Percentiles rank a stretch among this genome's conserved stretches.
Conservation (phyloP, 53 echinoderm and acorn worm genomes). For the Stichopus horrens region DNA sequence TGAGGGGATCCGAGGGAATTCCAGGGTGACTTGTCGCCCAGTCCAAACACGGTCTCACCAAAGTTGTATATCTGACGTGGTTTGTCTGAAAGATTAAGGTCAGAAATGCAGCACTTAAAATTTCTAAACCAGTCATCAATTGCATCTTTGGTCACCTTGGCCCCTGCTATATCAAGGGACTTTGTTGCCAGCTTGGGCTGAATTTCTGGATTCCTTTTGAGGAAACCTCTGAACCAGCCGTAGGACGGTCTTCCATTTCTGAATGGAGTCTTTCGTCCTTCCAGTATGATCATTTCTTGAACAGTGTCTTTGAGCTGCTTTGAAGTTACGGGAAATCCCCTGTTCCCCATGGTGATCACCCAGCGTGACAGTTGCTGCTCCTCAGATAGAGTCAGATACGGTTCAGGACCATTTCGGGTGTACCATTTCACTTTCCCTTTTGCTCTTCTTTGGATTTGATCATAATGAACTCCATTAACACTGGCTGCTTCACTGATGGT, state of each 20-base stretch:
- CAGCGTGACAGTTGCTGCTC: not conserved
- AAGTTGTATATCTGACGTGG: constrained; percentile 31
- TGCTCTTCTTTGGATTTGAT: constrained; percentile 13
- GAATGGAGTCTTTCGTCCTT: not conserved
- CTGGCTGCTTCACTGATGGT: not conserved
- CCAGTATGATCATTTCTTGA: not conserved
- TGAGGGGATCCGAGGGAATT: constrained; percentile 8
- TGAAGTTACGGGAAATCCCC: constrained; percentile 6
- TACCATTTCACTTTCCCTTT: constrained; percentile 15
- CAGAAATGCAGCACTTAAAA: constrained; percentile 23
- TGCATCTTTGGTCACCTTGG: not conserved
- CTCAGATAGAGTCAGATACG: not conserved
- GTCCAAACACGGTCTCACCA: constrained; percentile 21
- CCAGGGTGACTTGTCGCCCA: constrained; percentile 1
- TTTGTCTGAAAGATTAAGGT: constrained; percentile 16
- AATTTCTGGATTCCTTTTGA: constrained; percentile 7
- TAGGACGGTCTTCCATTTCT: constrained; percentile 5
- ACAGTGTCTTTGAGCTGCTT: constrained; percentile 12
- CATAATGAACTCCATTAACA: not conserved
- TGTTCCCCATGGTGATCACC: constrained; percentile 27
- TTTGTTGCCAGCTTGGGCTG: constrained; percentile 2
- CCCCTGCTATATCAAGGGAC: not conserved
- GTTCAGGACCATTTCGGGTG: constrained; percentile 19
- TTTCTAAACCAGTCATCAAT: not conserved
- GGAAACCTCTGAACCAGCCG: not conserved